phyloP scores from a whole-genome alignment of 2,888 invertebrate species.

The Epinotia demarniana region DNA sequence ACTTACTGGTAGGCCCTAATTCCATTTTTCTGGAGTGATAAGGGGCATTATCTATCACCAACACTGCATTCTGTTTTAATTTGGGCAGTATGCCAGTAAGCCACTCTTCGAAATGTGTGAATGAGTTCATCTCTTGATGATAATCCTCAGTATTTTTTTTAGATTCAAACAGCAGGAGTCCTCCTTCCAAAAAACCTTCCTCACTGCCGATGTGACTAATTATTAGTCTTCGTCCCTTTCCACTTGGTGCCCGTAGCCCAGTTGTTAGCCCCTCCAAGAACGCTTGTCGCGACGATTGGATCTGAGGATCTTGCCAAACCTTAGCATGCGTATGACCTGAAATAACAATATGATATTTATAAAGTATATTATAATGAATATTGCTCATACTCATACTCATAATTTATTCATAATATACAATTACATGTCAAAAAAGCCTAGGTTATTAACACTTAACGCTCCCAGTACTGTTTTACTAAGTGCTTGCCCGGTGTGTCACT shows the following conservation, averaged over 20 bases:
- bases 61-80: slow-evolving; percentile 16
- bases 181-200: slow-evolving; percentile 48
- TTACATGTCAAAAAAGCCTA: too few species aligned
- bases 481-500: not conserved
- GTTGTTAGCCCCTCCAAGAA: slow-evolving; percentile 46
- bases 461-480: too few species aligned
- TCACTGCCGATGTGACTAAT: slow-evolving; percentile 49
- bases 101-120: slow-evolving; percentile 26
- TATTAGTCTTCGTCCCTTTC: slow-evolving; percentile 49
- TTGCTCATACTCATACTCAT: too few species aligned
- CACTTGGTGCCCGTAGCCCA: slow-evolving; percentile 44
- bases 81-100: slow-evolving; percentile 22
- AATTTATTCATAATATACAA: too few species aligned
- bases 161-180: too few species aligned
- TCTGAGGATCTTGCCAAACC: slow-evolving; percentile 21
- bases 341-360: not conserved
- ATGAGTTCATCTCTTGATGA: too few species aligned
- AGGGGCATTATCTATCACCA: slow-evolving; percentile 25
- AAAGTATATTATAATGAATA: too few species aligned
- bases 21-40: slow-evolving; percentile 27
- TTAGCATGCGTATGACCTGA: slow-evolving; percentile 6
- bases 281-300: slow-evolving; percentile 44
- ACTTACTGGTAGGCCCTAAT: slow-evolving; percentile 1
- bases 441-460: too few species aligned
- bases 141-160: too few species aligned